Base-by-base conservation (phyloP, 2,113 vertebrate species). In the Crotalus horridus region DNA sequence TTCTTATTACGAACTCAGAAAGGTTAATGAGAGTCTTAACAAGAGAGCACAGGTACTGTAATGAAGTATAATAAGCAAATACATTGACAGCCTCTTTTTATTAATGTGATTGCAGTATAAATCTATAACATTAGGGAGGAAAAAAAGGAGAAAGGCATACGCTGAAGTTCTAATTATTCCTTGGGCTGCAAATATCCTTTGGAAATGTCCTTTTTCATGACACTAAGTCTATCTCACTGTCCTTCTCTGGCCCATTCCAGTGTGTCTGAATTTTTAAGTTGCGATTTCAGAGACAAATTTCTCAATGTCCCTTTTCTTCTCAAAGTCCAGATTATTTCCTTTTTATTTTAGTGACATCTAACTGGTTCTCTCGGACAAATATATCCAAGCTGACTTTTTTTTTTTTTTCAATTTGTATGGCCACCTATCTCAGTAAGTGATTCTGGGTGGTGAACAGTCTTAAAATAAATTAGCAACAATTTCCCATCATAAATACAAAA, bases 11-110 rank as follows among this genome's bases (percentile, higher is more conserved):
- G 96, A 95, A 93, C 93, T 95, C 91, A 96, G 96, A 95, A 97
- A 98, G 96, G 97, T 97, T 98, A 98, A 98, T 97, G 97, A 98
- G 94, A 94, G 95, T 91, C 95, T 96, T 95, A 95, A 95, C 92
- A 95, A 97, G 95, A 94, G 87, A 96, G 87, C 94, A 94, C 94
- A 92, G 89, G 55, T 95, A 96, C 95, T 96, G 58, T 97, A 98
- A 97, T 96, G 97, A 93, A 91, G 94, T 96, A 24, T 96, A 97
- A 96, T 97, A 97, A 97, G 93, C 95, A 96, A 95, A 96, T 97
- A 92, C 10, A 58, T 33, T 96, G 95, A 97, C 97, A 92, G 93
- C 89, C 51, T 96, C 61, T 92, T 97, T 92, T 95, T 90, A 61
- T 95, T 96, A 87, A 89, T 96, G 87, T 95, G 96, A 96, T 96